Base-by-base conservation (phyloP, 2,888 invertebrate species). In the Tachina lurida region DNA sequence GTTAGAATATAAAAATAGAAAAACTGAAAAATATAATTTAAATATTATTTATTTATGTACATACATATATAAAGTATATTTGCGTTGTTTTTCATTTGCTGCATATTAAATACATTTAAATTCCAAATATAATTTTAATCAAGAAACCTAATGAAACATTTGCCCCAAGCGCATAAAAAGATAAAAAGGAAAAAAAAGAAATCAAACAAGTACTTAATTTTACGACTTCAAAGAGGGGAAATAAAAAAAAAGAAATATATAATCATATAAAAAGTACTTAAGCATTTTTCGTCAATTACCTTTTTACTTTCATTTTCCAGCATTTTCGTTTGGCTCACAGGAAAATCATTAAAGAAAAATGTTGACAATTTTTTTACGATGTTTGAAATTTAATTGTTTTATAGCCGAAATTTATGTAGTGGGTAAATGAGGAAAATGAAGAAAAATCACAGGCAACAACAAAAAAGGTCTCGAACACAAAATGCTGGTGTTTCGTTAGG, bases 341-440 rank as follows among this genome's bases (percentile, higher is more conserved):
- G 19, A 79, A 75, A 71, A 58, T 73, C 71, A 76, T 80, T 60
- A 63, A 79, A 49, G 4, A 43, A 76, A 84, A 77, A 52, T 68
- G 71, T 77, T 84, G 73, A 84, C 71, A 81, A 54, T 74, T 81
- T 84, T n/a, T 84, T 84, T 81, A 84, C 67, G 76, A 81, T 73
- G 60, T 81, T 84, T 73, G 12, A 76, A 84, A 77, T 77, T 81
- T 77, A 84, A 84, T 84, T 84, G 81, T 81, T 84, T 84, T 80
- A 81, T 81, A 68, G 80, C 73, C 62, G 41, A 80, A 76, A 71
- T 71, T 76, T 81, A 76, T 81, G 84, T 70, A 47, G 58, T 45
- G 7, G 47, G 65, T 68, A 56, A 63, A 63, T 70, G 45, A 76
- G 5, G 43, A 68, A 67, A 54, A 43, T 68, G 22, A 17, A 2